These are phyloP conservation scores for Pseudopodoces humilis DNA, from an alignment of 2,113 vertebrate genomes.

Conservation along the genomic window DNA sequence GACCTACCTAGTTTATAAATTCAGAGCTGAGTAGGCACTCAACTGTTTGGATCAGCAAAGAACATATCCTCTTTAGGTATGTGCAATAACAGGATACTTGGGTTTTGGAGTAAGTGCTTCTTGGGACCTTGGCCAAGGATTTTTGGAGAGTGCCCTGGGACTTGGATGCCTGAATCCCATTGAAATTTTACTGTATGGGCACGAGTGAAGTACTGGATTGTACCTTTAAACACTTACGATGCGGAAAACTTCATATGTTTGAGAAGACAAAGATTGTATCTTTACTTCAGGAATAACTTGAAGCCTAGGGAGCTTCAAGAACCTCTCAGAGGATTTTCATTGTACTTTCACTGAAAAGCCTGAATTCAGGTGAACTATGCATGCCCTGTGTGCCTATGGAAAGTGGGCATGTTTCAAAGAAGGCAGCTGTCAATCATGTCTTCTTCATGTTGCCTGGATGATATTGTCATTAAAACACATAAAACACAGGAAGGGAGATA, in stretches of 20 bases:
- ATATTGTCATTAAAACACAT: not conserved
- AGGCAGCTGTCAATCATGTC: not conserved
- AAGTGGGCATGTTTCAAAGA: not conserved
- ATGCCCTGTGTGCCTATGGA: not conserved
- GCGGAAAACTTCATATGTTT: not conserved
- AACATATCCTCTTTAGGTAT: not conserved
- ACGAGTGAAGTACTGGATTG: not conserved
- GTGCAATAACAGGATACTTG: constrained; percentile 24
- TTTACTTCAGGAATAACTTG: not conserved
- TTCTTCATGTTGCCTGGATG: not conserved
- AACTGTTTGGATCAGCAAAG: not conserved
- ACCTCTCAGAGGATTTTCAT: not conserved
- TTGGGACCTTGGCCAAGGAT: constrained; percentile 12
- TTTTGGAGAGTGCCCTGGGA: not conserved
- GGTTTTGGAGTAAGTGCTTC: constrained; percentile 20
- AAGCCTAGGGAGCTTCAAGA: not conserved
- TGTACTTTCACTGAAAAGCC: not conserved
- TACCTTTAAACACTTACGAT: not conserved
- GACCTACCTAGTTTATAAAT: not conserved
- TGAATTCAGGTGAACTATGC: not conserved
- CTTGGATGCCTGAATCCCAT: not conserved
- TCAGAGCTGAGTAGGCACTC: not conserved
- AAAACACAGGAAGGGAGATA: not conserved
- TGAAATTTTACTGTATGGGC: not conserved
- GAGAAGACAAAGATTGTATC: not conserved